Conservation (phyloP, 2,888 invertebrate species). For the Platerodrilus igneus region DNA sequence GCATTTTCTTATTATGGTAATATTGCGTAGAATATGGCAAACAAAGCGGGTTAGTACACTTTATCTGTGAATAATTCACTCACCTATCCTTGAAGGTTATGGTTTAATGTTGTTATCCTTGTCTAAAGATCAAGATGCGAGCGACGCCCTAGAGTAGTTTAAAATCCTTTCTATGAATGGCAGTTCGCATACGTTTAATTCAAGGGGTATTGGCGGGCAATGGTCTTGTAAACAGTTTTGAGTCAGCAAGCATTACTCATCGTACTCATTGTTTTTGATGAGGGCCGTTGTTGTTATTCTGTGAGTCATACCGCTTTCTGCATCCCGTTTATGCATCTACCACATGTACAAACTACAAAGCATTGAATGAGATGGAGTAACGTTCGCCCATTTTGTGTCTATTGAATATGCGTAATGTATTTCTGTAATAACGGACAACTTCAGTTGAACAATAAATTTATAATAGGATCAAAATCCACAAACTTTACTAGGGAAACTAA, state of each 20-base stretch:
- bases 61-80: no score
- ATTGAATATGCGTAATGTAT: no score
- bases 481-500: slow-evolving; percentile 25
- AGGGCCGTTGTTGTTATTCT: slow-evolving; percentile 41
- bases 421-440: slow-evolving; percentile 20
- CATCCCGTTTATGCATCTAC: slow-evolving; percentile 25
- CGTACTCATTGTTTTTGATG: slow-evolving; percentile 41
- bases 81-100: no score
- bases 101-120: no score
- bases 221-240: slow-evolving; percentile 45
- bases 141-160: no score
- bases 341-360: slow-evolving; percentile 25
- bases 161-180: no score
- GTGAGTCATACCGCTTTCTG: slow-evolving; percentile 25
- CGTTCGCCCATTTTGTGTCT: slow-evolving; percentile 21
- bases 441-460: slow-evolving; percentile 23
- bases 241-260: slow-evolving; percentile 45
- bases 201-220: slow-evolving; percentile 36
- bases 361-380: slow-evolving; percentile 22
- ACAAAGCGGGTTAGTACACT: no score
- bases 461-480: no score
- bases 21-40: no score
- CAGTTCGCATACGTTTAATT: no score
- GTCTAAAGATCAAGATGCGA: no score
- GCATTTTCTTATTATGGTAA: no score